Conservation (phyloP, 1,140 invertebrate genomes). For the Eriocheir sinensis region DNA sequence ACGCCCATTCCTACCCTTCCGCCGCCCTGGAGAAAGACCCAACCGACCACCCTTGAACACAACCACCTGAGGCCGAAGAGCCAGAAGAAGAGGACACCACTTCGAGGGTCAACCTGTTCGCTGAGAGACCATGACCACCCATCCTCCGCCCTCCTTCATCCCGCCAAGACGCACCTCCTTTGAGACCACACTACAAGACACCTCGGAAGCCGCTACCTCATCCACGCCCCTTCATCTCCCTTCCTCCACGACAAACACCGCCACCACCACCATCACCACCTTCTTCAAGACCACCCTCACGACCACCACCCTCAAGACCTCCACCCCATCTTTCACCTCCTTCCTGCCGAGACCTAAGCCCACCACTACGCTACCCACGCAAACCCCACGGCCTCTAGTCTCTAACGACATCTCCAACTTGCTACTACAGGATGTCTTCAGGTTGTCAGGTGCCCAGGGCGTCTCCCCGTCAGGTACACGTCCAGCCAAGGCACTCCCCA, state of each 20-base stretch:
- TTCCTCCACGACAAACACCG: neutral
- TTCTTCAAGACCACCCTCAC: too few relatives aligned
- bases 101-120: neutral
- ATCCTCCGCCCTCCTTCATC: neutral
- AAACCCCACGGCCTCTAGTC: conserved; percentile 46
- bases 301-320: neutral
- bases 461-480: conserved; percentile 53
- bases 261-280: neutral
- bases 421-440: conserved; percentile 55
- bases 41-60: neutral
- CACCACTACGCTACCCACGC: conserved; percentile 33
- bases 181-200: neutral
- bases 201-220: neutral
- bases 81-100: neutral
- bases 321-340: neutral
- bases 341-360: neutral
- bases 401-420: conserved; percentile 62
- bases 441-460: conserved; percentile 47
- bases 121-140: conserved; percentile 34
- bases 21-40: conserved; percentile 48
- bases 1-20: conserved; percentile 58
- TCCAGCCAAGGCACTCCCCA: conserved; percentile 60
- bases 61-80: neutral
- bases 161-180: neutral
- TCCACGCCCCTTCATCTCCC: neutral